Conservation (phyloP, 2,113 vertebrate species). For the Rhineura floridana region DNA sequence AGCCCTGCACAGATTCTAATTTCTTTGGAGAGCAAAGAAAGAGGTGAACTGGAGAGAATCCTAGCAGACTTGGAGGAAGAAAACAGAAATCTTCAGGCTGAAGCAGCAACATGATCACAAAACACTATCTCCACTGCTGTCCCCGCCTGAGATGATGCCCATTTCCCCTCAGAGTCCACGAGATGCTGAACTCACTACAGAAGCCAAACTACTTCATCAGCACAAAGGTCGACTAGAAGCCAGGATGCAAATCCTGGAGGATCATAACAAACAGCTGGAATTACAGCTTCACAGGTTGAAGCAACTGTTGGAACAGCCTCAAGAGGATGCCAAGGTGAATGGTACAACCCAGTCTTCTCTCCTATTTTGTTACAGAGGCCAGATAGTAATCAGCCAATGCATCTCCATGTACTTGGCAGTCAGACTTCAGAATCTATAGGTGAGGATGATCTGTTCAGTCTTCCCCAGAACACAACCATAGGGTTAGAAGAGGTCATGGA, state of each 20-base stretch:
- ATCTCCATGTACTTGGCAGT: slow-evolving; percentile 93
- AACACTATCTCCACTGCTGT: slow-evolving; percentile 93
- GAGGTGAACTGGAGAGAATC: slow-evolving; percentile 96
- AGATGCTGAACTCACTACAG: slow-evolving; percentile 96
- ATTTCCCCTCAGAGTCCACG: slow-evolving; percentile 92
- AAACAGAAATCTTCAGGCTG: slow-evolving; percentile 96
- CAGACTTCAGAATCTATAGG: slow-evolving; percentile 98
- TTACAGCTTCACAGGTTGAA: slow-evolving; percentile 94
- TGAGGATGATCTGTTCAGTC: slow-evolving; percentile 93
- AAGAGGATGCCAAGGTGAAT: slow-evolving; percentile 96
- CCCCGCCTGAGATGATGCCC: slow-evolving; percentile 94
- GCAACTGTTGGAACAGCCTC: slow-evolving; percentile 93
- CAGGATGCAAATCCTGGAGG: slow-evolving; percentile 98
- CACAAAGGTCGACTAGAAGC: slow-evolving; percentile 98
- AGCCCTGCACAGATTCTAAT: slow-evolving; percentile 98
- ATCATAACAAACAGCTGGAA: slow-evolving; percentile 99
- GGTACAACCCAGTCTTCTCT: slow-evolving; percentile 92
- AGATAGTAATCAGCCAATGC: slow-evolving; percentile 94
- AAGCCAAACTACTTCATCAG: slow-evolving; percentile 96
- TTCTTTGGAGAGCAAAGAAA: slow-evolving; percentile 98
- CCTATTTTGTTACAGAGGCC: slow-evolving; percentile 96
- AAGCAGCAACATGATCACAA: slow-evolving; percentile 96
- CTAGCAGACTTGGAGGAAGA: slow-evolving; percentile 96
- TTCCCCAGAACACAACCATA: slow-evolving; percentile 92
- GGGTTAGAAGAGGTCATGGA: slow-evolving; percentile 98